Percentiles rank a stretch among this genome's conserved stretches.
Conservation (phyloP, 2,888 invertebrate species). For the Eupithecia vulgata region DNA sequence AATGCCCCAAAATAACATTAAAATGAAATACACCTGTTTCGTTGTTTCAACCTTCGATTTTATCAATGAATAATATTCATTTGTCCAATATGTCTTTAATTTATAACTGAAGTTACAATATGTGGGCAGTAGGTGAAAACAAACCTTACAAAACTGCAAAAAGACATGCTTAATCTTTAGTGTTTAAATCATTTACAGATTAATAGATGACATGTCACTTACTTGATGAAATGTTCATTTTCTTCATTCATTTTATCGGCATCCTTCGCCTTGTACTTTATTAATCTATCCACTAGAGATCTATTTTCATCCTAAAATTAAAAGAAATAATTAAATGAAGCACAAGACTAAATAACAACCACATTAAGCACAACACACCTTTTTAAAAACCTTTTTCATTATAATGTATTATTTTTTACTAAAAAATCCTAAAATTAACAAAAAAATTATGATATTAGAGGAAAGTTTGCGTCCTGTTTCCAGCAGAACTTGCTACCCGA, state of each 20-base stretch:
- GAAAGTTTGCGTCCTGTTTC: conserved; percentile 30
- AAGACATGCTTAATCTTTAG: conserved; percentile 50
- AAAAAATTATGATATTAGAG: conserved; percentile 2
- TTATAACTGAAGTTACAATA: conserved; percentile 23
- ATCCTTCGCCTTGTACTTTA: conserved; percentile 96
- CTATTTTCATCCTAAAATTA: conserved; percentile 92
- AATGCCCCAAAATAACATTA: conserved; percentile 55
- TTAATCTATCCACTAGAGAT: conserved; percentile 92
- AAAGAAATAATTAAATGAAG: conserved; percentile 17
- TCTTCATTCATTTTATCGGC: conserved; percentile 98
- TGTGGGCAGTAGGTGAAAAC: conserved; percentile 37
- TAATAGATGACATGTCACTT: conserved; percentile 64
- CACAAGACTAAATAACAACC: background rate
- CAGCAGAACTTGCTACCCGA: conserved; percentile 60
- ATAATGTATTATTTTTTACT: background rate
- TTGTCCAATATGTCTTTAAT: conserved; percentile 16
- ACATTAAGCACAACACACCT: conserved; percentile 22
- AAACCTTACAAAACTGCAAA: conserved; percentile 52
- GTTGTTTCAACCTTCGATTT: conserved; percentile 3
- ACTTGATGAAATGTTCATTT: conserved; percentile 96
- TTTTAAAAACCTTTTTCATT: conserved; percentile 42
- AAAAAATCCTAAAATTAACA: too few relatives aligned
- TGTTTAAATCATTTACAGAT: conserved; percentile 40
- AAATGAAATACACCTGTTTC: conserved; percentile 18
- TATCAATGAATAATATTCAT: background rate